Conservation (phyloP, 2,888 invertebrate genomes). For the Apoda limacodes region DNA sequence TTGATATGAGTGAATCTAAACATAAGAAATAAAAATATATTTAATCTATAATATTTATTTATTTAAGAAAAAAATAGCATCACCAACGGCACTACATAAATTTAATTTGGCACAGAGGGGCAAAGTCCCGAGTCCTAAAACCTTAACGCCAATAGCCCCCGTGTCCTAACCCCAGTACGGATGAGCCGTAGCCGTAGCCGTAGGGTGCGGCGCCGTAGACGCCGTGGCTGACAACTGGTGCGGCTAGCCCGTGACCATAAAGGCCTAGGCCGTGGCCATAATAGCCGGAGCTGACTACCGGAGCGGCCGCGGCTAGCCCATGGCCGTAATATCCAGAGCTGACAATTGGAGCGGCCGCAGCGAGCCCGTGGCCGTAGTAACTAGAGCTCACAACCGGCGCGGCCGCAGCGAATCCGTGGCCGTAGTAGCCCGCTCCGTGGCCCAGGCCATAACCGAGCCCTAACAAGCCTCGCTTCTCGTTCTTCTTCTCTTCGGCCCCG, state of each 20-base stretch:
- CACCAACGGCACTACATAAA: constrained; percentile 23
- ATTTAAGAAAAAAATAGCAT: no score
- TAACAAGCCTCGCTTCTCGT: constrained; percentile 56
- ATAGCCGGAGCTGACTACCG: constrained; percentile 24
- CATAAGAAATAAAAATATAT: no score
- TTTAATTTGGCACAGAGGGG: constrained; percentile 40
- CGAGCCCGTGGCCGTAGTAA: constrained; percentile 25
- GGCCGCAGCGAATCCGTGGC: constrained; percentile 18
- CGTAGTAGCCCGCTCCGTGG: constrained; percentile 13
- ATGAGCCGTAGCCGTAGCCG: constrained; percentile 25
- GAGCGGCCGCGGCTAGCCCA: constrained; percentile 22
- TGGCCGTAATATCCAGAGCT: constrained; percentile 27
- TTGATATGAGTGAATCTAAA: no score
- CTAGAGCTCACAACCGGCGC: constrained; percentile 24
- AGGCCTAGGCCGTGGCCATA: constrained; percentile 26
- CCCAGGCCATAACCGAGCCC: constrained; percentile 47
- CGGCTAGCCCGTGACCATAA: constrained; percentile 21
- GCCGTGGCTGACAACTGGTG: constrained; percentile 28
- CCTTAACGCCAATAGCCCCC: constrained; percentile 37
- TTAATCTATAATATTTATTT: no score
- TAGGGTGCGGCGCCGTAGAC: constrained; percentile 23
- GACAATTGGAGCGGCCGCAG: constrained; percentile 15
- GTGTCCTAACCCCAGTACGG: constrained; percentile 32
- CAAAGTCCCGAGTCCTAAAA: no score
- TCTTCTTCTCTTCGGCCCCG: constrained; percentile 56